Evolutionary conservation across 92 coral and sea anemone genomes (phyloP).

Genomic region (Heteractis magnifica): DNA sequence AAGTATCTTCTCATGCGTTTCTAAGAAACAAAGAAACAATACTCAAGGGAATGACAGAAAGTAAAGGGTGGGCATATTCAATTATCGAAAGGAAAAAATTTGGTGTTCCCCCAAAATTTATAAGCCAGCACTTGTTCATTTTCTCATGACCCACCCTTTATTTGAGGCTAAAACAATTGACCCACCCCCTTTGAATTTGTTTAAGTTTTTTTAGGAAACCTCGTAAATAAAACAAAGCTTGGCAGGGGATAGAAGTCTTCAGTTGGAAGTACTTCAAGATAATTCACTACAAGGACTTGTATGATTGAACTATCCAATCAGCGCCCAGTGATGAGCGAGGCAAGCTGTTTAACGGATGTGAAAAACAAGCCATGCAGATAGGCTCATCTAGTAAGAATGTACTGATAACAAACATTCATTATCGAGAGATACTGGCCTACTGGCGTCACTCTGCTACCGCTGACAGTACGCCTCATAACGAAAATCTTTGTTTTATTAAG

Average conservation of each 20-base stretch:
- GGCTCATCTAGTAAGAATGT: neutral
- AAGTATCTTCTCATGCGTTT: too few species aligned
- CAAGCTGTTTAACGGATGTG: neutral
- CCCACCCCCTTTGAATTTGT: neutral
- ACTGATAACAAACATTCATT: neutral
- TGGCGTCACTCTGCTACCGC: slow-evolving; percentile 5
- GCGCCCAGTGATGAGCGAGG: neutral
- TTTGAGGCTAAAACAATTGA: neutral
- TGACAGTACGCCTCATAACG: neutral
- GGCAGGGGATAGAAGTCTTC: neutral
- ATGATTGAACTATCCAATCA: neutral
- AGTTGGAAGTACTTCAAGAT: neutral
- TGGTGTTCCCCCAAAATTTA: too few species aligned
- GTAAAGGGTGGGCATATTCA: too few species aligned
- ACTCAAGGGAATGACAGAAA: too few species aligned
- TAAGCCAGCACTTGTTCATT: too few species aligned
- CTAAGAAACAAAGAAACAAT: too few species aligned
- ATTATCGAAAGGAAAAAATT: too few species aligned
- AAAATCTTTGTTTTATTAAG: neutral
- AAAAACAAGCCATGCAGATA: neutral
- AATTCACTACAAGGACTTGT: neutral
- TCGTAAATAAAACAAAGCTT: neutral
- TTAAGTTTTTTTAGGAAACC: too few species aligned
- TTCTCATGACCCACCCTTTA: too few species aligned
- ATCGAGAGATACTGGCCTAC: neutral